phyloP scores from a whole-genome alignment of 2,113 vertebrate genomes.

The Cricetomys ansorgei region DNA sequence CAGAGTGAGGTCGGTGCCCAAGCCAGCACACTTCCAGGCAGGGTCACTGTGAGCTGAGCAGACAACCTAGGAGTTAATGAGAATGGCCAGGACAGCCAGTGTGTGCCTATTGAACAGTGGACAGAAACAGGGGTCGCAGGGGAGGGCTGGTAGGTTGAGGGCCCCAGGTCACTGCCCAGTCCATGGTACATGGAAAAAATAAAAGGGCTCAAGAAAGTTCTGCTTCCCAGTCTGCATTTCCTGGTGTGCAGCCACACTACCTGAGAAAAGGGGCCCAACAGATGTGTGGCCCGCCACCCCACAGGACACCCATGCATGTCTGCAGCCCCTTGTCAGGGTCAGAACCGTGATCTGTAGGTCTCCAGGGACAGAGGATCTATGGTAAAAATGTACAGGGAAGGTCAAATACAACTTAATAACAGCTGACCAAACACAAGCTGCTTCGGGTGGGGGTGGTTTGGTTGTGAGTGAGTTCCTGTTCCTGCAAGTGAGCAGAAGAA shows the following conservation, averaged over 20 bases:
- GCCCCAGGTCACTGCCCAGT: rapidly evolving
- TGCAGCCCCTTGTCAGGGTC: not conserved
- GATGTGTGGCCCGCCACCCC: not conserved
- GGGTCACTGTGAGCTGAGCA: not conserved
- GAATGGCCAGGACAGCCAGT: not conserved
- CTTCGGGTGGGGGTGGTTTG: rapidly evolving
- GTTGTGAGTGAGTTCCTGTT: not conserved
- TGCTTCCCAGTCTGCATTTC: not conserved
- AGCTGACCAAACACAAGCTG: not conserved
- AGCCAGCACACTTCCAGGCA: not conserved
- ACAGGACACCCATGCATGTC: not conserved
- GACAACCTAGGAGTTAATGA: not conserved
- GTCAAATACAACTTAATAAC: not conserved
- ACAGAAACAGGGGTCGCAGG: not conserved
- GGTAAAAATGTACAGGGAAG: not conserved
- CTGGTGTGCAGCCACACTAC: not conserved
- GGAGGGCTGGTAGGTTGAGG: not conserved
- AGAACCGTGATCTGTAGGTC: not conserved
- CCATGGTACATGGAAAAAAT: not conserved
- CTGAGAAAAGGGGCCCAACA: not conserved
- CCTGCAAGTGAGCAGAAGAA: not conserved
- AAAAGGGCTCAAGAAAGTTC: rapidly evolving
- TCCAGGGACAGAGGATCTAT: not conserved
- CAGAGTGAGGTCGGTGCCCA: not conserved
- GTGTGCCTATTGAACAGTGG: rapidly evolving